phyloP scores from a whole-genome alignment of 2,888 invertebrate genomes.

The Eumerus sabulonum region DNA sequence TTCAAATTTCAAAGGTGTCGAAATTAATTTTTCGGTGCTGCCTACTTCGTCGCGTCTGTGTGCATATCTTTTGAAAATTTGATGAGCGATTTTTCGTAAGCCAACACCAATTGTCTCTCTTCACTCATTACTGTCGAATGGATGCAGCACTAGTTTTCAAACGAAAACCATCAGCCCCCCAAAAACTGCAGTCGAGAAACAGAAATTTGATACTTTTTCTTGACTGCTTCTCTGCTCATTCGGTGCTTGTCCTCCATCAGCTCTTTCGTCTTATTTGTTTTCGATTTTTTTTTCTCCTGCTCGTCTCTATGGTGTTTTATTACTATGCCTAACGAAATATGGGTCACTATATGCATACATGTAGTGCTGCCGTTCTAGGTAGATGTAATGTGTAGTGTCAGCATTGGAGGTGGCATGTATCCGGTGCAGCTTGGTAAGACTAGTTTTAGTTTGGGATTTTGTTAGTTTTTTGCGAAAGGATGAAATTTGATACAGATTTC shows the following conservation, averaged over 20 bases:
- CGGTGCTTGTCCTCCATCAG: constrained; percentile 19
- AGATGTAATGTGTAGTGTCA: constrained; percentile 22
- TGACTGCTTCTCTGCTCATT: background rate
- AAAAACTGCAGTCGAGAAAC: constrained; percentile 44
- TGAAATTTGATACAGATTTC: constrained; percentile 52
- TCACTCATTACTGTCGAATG: constrained; percentile 43
- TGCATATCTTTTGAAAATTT: constrained; percentile 16
- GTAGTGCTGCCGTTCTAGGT: constrained; percentile 21
- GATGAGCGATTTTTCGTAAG: constrained; percentile 36
- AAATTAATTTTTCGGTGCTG: constrained; percentile 50
- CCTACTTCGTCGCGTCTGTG: constrained; percentile 5
- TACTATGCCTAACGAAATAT: constrained; percentile 24
- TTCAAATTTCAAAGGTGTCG: constrained; percentile 50
- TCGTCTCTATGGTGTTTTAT: too few species aligned
- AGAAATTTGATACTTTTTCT: constrained; percentile 62
- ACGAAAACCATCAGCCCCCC: constrained; percentile 34
- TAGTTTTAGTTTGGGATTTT: constrained; percentile 32
- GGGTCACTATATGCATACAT: constrained; percentile 56
- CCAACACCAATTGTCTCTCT: constrained; percentile 46
- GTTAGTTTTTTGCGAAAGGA: constrained; percentile 38
- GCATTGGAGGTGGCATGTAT: constrained; percentile 51
- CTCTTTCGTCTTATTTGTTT: constrained; percentile 26
- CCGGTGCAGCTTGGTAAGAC: constrained; percentile 51
- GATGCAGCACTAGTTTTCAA: background rate
- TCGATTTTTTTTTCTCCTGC: constrained; percentile 30